These are phyloP conservation scores for Amphiura filiformis DNA, from an alignment of 35 echinoderm and acorn worm species.

Conservation along the genomic window DNA sequence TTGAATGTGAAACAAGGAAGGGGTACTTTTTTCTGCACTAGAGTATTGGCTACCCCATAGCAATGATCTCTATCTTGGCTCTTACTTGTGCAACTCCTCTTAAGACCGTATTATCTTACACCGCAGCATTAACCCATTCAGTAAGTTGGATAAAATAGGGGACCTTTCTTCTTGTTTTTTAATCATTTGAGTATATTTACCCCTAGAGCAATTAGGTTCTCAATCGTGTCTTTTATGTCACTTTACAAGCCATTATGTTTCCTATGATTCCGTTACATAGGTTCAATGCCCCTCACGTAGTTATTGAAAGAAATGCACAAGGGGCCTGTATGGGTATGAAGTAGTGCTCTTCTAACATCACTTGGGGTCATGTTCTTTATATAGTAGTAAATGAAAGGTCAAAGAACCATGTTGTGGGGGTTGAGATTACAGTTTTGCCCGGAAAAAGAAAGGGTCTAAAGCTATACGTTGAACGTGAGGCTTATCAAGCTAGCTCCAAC, in stretches of 20 bases:
- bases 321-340: not conserved
- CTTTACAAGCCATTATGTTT: conserved; percentile 7
- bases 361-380: not conserved
- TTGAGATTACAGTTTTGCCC: not conserved
- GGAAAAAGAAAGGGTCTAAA: no score
- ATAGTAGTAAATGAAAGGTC: not conserved
- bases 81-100: not conserved
- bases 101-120: not conserved
- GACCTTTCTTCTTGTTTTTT: not conserved
- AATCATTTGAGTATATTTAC: not conserved
- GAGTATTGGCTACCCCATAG: not conserved
- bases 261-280: not conserved
- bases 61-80: not conserved
- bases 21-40: not conserved
- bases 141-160: not conserved
- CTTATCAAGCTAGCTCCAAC: no score
- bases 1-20: not conserved
- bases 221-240: conserved; percentile 14
- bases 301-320: not conserved
- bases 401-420: not conserved
- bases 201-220: not conserved
- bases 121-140: not conserved
- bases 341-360: not conserved
- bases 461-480: no score
- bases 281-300: not conserved